A percentile compares a stretch with the other conserved stretches of the same genome.
These are phyloP conservation scores for Plodia interpunctella DNA, from an alignment of 1,140 invertebrate species.

Conservation along the genomic window DNA sequence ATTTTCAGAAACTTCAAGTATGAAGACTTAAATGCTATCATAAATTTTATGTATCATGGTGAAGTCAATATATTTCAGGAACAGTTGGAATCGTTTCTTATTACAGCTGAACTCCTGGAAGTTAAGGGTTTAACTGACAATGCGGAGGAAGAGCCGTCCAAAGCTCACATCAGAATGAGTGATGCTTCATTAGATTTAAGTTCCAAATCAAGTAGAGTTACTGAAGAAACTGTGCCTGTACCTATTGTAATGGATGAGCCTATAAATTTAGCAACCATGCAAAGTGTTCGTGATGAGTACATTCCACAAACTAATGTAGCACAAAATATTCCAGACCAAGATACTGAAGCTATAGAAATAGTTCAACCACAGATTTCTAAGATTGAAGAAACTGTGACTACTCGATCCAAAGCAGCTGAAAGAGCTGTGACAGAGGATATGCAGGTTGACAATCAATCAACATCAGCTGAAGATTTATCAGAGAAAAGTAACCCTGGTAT, in stretches of 20 bases:
- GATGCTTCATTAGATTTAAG: constrained; percentile 65
- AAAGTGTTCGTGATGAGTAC: constrained; percentile 49
- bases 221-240: constrained; percentile 41
- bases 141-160: constrained; percentile 60
- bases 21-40: constrained; percentile 87
- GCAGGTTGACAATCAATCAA: constrained; percentile 60
- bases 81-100: constrained; percentile 90
- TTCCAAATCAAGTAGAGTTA: constrained; percentile 51
- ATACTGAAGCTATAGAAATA: constrained; percentile 37
- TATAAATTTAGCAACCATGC: constrained; percentile 62
- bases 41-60: constrained; percentile 92
- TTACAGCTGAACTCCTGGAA: constrained; percentile 91
- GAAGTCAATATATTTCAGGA: constrained; percentile 95
- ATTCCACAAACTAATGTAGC: constrained; percentile 40
- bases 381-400: constrained; percentile 30
- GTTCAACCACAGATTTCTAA: constrained; percentile 34
- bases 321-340: constrained; percentile 29
- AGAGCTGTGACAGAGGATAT: constrained; percentile 52
- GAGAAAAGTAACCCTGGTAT: constrained; percentile 63
- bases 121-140: constrained; percentile 89
- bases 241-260: constrained; percentile 48
- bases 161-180: constrained; percentile 49
- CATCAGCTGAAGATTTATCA: constrained; percentile 60
- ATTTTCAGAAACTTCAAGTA: constrained; percentile 91
- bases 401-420: constrained; percentile 27